These are phyloP conservation scores for Nomada lathburiana DNA, from an alignment of 2,888 invertebrate genomes.

Conservation along the genomic window DNA sequence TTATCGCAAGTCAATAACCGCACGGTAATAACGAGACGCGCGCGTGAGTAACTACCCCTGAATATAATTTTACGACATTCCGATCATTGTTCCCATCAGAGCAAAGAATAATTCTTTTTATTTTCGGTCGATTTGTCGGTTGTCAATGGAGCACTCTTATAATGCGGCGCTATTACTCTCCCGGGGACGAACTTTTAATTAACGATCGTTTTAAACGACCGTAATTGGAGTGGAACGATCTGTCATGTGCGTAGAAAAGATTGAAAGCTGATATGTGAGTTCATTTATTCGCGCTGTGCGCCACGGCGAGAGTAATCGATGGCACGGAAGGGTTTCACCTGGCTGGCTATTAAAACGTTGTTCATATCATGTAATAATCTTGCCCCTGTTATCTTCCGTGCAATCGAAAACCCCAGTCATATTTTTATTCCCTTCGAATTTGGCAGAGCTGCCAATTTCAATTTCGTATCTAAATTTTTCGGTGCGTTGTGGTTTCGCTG, in stretches of 20 bases:
- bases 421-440: not conserved
- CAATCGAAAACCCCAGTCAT: not conserved
- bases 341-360: constrained; percentile 18
- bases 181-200: constrained; percentile 57
- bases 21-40: too few relatives aligned
- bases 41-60: not conserved
- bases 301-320: constrained; percentile 42
- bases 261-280: constrained; percentile 60
- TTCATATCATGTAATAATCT: constrained; percentile 3
- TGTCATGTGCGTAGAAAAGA: constrained; percentile 59
- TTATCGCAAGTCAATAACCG: not conserved
- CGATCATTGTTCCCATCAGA: not conserved
- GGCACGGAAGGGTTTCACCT: constrained; percentile 48
- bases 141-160: constrained; percentile 47
- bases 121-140: constrained; percentile 36
- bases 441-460: not conserved
- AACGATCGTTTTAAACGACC: constrained; percentile 58
- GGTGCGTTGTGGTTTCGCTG: not conserved
- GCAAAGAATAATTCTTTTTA: constrained; percentile 37
- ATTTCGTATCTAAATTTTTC: not conserved
- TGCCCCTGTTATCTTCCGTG: not conserved
- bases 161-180: constrained; percentile 53
- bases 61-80: constrained; percentile 11
- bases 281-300: constrained; percentile 32
- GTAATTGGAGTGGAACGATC: constrained; percentile 63